Base-by-base conservation (phyloP, 2,888 invertebrate species). In the Conchocele bisecta region DNA sequence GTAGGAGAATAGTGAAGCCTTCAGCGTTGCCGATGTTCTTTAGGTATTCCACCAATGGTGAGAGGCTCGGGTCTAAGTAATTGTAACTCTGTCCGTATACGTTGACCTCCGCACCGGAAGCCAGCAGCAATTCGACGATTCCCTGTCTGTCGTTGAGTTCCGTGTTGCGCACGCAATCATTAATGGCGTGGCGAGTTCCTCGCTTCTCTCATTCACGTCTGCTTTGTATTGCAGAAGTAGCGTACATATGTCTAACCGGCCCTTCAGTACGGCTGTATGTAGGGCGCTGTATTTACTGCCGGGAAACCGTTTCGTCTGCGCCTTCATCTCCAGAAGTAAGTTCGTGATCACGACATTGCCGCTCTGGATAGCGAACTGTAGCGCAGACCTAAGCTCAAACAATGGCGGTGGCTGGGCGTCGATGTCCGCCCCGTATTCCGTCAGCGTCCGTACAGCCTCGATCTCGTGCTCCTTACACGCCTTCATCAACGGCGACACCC, bases 401-500 rank as follows among this genome's bases (percentile, higher is more conserved):
- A 96, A 93, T n/a, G 95, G 94, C 86, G 96, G 95, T 0, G 96
- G 94, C 92, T 95, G 94, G 3, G 95, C 95, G 90, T 97, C 97
- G 1, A 97, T 95, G 85, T 97, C 94, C 0, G 97, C 97, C 0
- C 96, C 96, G 88, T 94, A 93, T 82, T 94, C 94, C 79, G 97
- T 92, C 35, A 97, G 92, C 13, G 96, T 51, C 39, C 84, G 65
- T 1, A 83, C 87, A 13, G 88, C 87, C 3, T 83, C 81, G 26
- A 86, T 69, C 42, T 86, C 81, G 50, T 86, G 81, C 42, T 80
- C 91, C 87, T 90, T 95, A 17, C 96, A 95, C 7, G 97, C 96
- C 89, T 96, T 96, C 97, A 98, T 98, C 24, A 98, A 92, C 0
- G 97, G 96, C 0, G 97, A 97, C 17, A 97, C 92, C 0, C 97